Conservation (phyloP, 2,113 vertebrate species). For the Leptobrachium ailaonicum region DNA sequence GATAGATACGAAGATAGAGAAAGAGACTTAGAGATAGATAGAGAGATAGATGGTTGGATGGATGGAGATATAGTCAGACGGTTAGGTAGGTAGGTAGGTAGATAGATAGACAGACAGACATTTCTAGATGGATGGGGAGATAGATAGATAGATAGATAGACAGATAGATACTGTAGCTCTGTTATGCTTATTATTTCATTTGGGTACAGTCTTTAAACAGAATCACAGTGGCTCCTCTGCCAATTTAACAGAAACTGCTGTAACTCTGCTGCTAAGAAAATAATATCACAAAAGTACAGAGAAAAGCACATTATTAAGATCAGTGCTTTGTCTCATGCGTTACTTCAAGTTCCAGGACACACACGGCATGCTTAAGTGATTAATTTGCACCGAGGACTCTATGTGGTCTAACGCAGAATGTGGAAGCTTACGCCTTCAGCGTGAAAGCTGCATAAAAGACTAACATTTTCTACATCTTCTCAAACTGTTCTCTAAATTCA, state of each 20-base stretch:
- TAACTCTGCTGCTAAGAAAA: constrained; percentile 11
- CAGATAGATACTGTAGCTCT: not conserved
- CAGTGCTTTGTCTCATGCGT: constrained; percentile 17
- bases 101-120: no score
- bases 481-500: constrained; percentile 48
- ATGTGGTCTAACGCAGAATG: constrained; percentile 26
- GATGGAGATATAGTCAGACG: no score
- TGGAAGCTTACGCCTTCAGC: constrained; percentile 32
- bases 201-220: not conserved
- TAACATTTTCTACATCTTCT: not conserved
- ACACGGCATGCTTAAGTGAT: not conserved
- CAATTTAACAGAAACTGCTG: not conserved
- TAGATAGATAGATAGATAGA: not conserved
- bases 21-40: not conserved
- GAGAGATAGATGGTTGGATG: no score
- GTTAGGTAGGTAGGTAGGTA: no score
- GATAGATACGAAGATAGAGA: no score
- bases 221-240: no score
- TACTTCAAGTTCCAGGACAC: constrained; percentile 23
- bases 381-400: constrained; percentile 8
- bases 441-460: constrained; percentile 15
- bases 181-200: not conserved
- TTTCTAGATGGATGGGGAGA: no score
- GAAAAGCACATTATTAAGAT: constrained; percentile 18
- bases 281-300: constrained; percentile 7